Evolutionary conservation across 37 sponge, comb jelly and placozoan genomes (phyloP), one percentile per base, ranked within the genome.

Genomic region (Eunapius fragilis): DNA sequence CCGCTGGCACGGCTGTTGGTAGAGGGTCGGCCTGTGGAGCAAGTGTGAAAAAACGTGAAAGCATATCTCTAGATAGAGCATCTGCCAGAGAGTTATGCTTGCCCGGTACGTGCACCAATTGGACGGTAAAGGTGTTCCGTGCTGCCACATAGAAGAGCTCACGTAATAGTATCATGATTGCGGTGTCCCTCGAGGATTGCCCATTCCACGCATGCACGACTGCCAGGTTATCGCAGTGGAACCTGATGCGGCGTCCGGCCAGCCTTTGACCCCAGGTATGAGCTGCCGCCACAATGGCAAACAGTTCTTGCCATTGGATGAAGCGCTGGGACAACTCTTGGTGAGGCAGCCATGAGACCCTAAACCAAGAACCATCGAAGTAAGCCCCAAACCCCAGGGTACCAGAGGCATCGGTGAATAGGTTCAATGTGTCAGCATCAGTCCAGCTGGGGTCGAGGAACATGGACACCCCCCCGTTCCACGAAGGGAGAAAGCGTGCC

Each of bases 221-320:
- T 14, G 84, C 72, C 69, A 37, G 58, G 78, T 88, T 88, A 58
- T 82, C 83, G 31, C 89, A 88, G 77, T 82, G 28, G 76, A 87
- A 82, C 58, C 68, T 27, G 33, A 87, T 76, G 22, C 50, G 45
- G 25, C 25, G 13, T n/a, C 76, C 23, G 22, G 35, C 14, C 88
- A 75, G 74, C 32, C 19, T 31, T 50, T 82, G 75, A 25, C 83
- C 82, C 88, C 88, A 88, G 24, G 80, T 80, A 7, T 36, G 36
- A 33, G 82, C 81, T 28, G 87, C 82, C 26, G 75, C 81, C 32
- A 80, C 74, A 34, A 87, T 80, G 36, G 87, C 81, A 74, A 71
- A 80, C 41, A 87, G 87, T 50, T 87, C 87, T 36, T 87, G 36
- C 82, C 81, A 81, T 33, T 72, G 67, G 75, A 87, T 87, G 81